Evolutionary conservation across 2,113 vertebrate genomes (phyloP).

Genomic region (Condylura cristata): DNA sequence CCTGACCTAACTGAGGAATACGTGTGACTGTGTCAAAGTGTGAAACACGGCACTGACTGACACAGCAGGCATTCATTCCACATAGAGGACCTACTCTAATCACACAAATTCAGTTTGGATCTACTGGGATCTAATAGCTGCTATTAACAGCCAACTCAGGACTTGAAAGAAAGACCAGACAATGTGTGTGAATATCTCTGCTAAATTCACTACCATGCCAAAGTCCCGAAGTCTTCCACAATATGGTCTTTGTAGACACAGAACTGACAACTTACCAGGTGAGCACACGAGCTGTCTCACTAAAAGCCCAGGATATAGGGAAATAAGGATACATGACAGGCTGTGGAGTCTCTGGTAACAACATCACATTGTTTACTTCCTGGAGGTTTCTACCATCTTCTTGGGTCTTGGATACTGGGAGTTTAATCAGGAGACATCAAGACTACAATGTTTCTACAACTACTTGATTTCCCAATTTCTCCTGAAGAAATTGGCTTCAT

Average conservation of each 20-base stretch:
- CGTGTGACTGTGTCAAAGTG: not conserved
- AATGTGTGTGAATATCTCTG: too few species aligned
- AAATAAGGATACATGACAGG: not conserved
- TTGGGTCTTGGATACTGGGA: not conserved
- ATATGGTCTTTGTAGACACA: not conserved
- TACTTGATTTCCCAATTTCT: not conserved
- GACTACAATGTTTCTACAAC: not conserved
- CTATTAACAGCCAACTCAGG: not conserved
- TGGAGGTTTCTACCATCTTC: not conserved
- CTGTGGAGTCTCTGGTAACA: not conserved
- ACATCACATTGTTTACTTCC: not conserved
- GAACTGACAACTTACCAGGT: not conserved
- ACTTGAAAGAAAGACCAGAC: not conserved
- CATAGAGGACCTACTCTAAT: not conserved
- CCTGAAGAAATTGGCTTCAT: not conserved
- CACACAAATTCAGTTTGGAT: not conserved
- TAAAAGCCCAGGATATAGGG: not conserved
- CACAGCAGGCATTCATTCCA: not conserved
- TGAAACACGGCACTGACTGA: not conserved
- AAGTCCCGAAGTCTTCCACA: not conserved
- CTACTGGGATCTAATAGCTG: not conserved
- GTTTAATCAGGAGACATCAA: slow-evolving; percentile 27
- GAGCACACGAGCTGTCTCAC: not conserved
- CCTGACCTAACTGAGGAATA: not conserved
- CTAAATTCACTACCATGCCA: not conserved